phyloP scores from a whole-genome alignment of 2,888 invertebrate genomes.

The Drosophila yooni region DNA sequence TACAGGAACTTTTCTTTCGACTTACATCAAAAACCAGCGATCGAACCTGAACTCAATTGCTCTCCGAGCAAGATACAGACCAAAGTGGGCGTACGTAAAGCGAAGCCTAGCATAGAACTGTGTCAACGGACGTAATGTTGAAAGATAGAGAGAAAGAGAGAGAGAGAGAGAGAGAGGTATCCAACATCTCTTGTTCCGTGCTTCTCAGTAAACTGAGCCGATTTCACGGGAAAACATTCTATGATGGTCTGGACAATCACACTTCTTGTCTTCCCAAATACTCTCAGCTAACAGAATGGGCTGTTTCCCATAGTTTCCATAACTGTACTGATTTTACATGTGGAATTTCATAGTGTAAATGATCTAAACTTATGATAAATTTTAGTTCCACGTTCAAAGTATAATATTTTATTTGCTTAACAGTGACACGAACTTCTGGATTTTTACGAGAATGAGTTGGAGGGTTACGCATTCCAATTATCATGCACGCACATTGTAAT shows the following conservation, averaged over 20 bases:
- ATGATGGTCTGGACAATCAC: not conserved
- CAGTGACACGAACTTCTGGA: not conserved
- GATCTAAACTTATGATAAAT: not conserved
- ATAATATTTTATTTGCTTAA: not conserved
- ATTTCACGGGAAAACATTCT: not conserved
- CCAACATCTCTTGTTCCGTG: not conserved
- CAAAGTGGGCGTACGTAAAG: not conserved
- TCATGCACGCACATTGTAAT: slow-evolving; percentile 28
- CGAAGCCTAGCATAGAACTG: not conserved
- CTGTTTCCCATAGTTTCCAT: not conserved
- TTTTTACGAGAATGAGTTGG: not conserved
- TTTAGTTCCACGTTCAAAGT: not conserved
- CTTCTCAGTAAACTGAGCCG: not conserved
- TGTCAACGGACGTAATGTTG: not conserved
- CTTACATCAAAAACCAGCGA: not conserved
- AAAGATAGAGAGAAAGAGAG: not conserved
- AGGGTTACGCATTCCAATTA: slow-evolving; percentile 7
- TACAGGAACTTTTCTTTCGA: not conserved
- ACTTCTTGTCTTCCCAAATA: not conserved
- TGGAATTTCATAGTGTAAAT: not conserved
- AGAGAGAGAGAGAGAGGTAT: not conserved
- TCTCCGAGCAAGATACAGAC: not conserved
- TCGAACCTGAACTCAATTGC: not conserved
- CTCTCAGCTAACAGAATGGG: not conserved
- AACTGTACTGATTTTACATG: not conserved